Conservation (phyloP, 2,797 vertebrate species). For the Melanotaenia boesemani region DNA sequence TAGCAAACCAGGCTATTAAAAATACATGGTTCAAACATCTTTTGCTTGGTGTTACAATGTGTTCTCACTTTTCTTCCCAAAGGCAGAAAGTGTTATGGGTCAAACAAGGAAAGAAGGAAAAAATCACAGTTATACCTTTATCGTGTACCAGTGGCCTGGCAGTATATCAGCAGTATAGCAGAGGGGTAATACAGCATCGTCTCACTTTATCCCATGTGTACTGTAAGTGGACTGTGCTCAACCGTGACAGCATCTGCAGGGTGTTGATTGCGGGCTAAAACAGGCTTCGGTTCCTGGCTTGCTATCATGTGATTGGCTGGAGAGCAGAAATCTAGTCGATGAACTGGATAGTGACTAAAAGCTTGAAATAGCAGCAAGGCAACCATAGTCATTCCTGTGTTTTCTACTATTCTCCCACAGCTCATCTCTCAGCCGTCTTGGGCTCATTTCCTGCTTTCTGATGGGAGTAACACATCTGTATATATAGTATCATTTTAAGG, state of each 20-base stretch:
- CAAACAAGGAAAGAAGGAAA: background rate
- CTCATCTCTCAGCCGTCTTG: slow-evolving; percentile 29
- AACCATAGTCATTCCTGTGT: slow-evolving; percentile 62
- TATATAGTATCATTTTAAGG: background rate
- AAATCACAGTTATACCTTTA: slow-evolving; percentile 10
- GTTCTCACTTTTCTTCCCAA: slow-evolving; percentile 29
- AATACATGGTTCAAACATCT: slow-evolving; percentile 10
- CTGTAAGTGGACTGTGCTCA: slow-evolving; percentile 57
- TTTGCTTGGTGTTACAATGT: slow-evolving; percentile 10
- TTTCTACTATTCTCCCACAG: slow-evolving; percentile 30
- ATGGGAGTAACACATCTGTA: slow-evolving; percentile 9
- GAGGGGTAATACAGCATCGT: slow-evolving; percentile 33
- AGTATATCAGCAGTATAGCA: slow-evolving; percentile 11
- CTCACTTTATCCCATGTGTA: slow-evolving; percentile 31
- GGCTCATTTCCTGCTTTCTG: background rate
- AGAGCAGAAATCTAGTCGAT: slow-evolving; percentile 73
- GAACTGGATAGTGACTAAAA: slow-evolving; percentile 78
- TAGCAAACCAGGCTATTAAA: background rate
- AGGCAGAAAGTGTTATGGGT: slow-evolving; percentile 16
- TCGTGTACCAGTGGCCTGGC: slow-evolving; percentile 10
- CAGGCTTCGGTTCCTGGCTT: slow-evolving; percentile 63
- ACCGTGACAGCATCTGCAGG: slow-evolving; percentile 73
- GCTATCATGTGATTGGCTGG: slow-evolving; percentile 66
- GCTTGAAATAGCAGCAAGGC: slow-evolving; percentile 73
- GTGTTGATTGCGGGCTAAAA: slow-evolving; percentile 85